Evolutionary conservation across 2,888 invertebrate species (phyloP), one percentile per base, ranked within the genome.

Genomic region (Cheilosia vernalis): DNA sequence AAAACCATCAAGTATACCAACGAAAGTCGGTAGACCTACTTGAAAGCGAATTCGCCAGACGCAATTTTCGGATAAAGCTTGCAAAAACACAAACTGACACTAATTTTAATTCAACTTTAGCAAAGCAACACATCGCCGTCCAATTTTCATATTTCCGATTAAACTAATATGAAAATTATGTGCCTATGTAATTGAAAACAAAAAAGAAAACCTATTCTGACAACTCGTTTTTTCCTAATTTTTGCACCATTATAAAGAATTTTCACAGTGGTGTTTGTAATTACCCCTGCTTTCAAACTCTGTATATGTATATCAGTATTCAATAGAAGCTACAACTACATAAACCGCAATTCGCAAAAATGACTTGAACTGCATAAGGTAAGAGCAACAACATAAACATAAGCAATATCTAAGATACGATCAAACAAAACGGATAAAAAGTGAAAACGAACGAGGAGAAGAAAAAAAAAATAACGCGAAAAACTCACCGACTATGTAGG

Each of bases 401-500:
- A 58, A 79, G 47, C 47, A 33, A 27, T 27, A 33, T 24, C 42
- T n/a, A 37, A 24, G 40, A 40, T 2, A 44, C 33, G 37, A 73
- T 66, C 66, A 37, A 74, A 61, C n/a, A 58, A 58, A 60, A 49
- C 51, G 44, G 27, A 73, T 44, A 64, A 53, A 77, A 70, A 73
- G 56, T 60, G 70, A 77, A 72, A 77, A 72, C 77, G 70, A 83
- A 64, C 77, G 66, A 82, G 49, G 21, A 17, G 58, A 33, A 61
- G 24, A 44, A 53, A 73, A 27, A 21, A n/a, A 61, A 44, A 19
- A 27, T 2, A 27, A 17, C 17, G 21, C 24, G 40, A 40, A 30
- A 33, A 55, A 30, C 15, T 2, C 2, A 63, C 44, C 53, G 13
- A 37, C 66, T 67, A 78, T 77, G 72, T 73, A 72, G 78, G 73